Conservation (phyloP, 2,888 invertebrate species). For the Dolichopus griseipennis region DNA sequence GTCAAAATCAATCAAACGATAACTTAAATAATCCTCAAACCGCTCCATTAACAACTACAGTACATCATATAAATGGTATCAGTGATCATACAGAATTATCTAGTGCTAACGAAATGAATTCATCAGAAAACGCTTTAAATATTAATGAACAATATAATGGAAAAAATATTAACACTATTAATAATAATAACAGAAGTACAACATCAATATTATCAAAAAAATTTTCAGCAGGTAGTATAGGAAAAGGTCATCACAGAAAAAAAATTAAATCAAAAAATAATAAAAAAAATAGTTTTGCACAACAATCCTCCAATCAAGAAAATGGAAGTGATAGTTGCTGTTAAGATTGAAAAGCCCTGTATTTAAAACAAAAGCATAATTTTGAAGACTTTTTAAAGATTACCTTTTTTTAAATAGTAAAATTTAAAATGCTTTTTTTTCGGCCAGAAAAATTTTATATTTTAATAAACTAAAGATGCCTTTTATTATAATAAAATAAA, state of each 20-base stretch:
- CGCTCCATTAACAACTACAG: neutral
- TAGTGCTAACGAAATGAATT: neutral
- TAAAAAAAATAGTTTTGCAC: neutral
- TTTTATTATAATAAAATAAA: too few species aligned
- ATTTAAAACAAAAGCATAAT: too few species aligned
- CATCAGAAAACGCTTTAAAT: neutral
- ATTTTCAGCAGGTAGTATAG: neutral
- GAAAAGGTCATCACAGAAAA: neutral
- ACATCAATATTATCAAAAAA: neutral
- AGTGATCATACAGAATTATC: neutral
- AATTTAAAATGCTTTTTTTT: too few species aligned
- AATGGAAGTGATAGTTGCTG: conserved; percentile 9
- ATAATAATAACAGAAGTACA: neutral
- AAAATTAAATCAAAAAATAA: conserved; percentile 11
- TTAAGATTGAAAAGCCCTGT: too few species aligned
- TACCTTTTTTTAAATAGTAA: too few species aligned
- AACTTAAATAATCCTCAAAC: neutral
- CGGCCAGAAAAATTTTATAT: too few species aligned
- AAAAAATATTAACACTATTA: neutral
- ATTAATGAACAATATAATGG: neutral
- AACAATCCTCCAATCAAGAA: neutral
- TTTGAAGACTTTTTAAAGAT: too few species aligned
- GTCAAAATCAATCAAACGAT: neutral
- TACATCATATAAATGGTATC: neutral
- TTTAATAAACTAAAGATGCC: too few species aligned